phyloP scores from a whole-genome alignment of 1,140 invertebrate genomes.

The Trialeurodes vaporariorum region DNA sequence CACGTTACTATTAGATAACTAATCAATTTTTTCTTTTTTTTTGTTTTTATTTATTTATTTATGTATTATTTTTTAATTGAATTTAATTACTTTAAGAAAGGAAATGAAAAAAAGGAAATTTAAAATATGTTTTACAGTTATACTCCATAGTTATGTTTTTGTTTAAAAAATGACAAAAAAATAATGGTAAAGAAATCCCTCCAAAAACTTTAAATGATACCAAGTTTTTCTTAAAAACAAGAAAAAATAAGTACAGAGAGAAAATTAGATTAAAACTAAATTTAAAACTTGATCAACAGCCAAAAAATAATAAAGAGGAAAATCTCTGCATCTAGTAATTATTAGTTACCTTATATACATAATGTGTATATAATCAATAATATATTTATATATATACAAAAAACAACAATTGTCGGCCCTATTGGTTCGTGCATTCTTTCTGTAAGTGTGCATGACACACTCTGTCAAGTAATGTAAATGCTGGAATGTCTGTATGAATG shows the following conservation, averaged over 20 bases:
- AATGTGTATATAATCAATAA: not conserved
- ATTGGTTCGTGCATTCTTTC: not conserved
- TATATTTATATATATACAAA: too few relatives aligned
- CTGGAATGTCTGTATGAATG: not conserved
- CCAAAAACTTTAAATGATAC: too few relatives aligned
- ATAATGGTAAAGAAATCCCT: not conserved
- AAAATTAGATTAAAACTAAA: not conserved
- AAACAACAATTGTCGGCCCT: too few relatives aligned
- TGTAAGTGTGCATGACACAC: not conserved
- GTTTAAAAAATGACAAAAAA: too few relatives aligned
- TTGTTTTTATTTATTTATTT: not conserved
- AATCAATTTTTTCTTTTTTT: not conserved
- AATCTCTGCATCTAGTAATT: not conserved
- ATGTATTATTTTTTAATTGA: too few relatives aligned
- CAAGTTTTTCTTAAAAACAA: not conserved
- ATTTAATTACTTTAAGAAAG: not conserved
- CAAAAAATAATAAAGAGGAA: too few relatives aligned
- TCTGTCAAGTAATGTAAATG: not conserved
- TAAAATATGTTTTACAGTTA: not conserved
- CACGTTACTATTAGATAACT: not conserved
- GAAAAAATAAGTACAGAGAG: not conserved
- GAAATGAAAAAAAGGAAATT: not conserved
- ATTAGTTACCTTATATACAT: constrained; percentile 1
- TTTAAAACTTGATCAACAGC: too few relatives aligned
- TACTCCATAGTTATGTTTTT: too few relatives aligned